Evolutionary conservation across 2,888 invertebrate species (phyloP).

Genomic region (Drosophila cracens): DNA sequence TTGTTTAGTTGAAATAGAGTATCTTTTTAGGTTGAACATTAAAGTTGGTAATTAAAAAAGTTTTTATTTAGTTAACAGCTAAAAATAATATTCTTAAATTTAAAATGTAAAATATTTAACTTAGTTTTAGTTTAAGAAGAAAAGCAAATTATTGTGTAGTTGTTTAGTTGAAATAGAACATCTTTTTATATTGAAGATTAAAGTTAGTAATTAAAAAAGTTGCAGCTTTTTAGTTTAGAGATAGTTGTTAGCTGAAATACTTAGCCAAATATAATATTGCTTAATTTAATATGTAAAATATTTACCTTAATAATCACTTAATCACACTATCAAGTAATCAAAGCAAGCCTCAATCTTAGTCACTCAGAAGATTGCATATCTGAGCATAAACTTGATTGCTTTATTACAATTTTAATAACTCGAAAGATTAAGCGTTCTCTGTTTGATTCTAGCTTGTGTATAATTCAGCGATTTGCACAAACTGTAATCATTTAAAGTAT

Average conservation of each 20-base stretch:
- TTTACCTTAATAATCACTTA: not conserved
- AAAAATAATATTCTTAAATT: no score
- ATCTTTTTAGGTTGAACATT: not conserved
- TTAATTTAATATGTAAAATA: not conserved
- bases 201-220: not conserved
- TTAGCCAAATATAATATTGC: not conserved
- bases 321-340: not conserved
- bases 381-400: not conserved
- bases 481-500: slow-evolving; percentile 10
- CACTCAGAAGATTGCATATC: not conserved
- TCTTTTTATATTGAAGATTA: not conserved
- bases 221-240: not conserved
- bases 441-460: not conserved
- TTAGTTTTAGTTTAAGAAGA: no score
- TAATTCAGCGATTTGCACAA: slow-evolving; percentile 20
- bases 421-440: not conserved
- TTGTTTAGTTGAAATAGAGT: no score
- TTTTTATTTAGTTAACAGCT: not conserved
- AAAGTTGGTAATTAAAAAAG: not conserved
- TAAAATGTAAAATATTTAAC: no score
- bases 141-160: not conserved
- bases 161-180: no score
- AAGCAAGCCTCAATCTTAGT: not conserved
- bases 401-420: not conserved
- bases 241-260: no score